Percentiles rank a stretch among this genome's conserved stretches.
phyloP scores from a whole-genome alignment of 2,888 invertebrate genomes.

The Oligia latruncula region DNA sequence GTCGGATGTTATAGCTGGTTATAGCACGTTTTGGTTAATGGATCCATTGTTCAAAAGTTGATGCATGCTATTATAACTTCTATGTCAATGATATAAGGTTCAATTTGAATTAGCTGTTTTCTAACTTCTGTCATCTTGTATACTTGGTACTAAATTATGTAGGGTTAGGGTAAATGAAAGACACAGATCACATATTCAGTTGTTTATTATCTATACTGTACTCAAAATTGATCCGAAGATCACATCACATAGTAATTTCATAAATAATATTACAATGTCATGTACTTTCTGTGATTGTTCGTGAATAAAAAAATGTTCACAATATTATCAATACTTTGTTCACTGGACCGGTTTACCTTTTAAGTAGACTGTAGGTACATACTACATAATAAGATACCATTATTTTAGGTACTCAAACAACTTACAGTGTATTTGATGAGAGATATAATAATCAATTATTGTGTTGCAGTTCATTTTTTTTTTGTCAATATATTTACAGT shows the following conservation, averaged over 20 bases:
- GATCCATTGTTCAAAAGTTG: neutral
- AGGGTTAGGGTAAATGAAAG: conserved; percentile 75
- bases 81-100: neutral
- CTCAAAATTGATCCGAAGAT: conserved; percentile 93
- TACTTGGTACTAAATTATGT: neutral
- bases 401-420: conserved; percentile 87
- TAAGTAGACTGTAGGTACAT: conserved; percentile 86
- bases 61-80: neutral
- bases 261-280: conserved; percentile 91
- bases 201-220: conserved; percentile 94
- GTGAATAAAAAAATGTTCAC: conserved; percentile 90
- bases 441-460: conserved; percentile 89
- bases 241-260: conserved; percentile 93
- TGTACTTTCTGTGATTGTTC: conserved; percentile 90
- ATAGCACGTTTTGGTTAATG: neutral
- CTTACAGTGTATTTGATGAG: conserved; percentile 89
- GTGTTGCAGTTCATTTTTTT: conserved; percentile 90
- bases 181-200: conserved; percentile 91
- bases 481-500: conserved; percentile 90
- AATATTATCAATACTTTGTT: conserved; percentile 90
- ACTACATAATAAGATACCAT: conserved; percentile 87
- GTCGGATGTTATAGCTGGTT: neutral
- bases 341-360: conserved; percentile 89
- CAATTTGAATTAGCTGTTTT: neutral
- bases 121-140: neutral